Evolutionary conservation across 2,797 vertebrate species (phyloP).

Genomic region (Falco rusticolus): DNA sequence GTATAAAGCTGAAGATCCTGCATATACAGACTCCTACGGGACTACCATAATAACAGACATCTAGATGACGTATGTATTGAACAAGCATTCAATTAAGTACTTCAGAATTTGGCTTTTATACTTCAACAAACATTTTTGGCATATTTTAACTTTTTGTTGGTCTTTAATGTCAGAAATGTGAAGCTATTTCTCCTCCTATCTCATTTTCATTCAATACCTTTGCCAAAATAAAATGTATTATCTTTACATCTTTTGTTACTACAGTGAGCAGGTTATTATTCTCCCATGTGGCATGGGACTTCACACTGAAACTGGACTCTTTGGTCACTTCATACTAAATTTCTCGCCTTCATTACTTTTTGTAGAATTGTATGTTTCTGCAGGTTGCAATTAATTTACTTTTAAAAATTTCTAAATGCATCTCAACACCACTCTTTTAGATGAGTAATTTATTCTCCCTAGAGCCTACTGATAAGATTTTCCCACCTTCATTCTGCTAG

Average conservation of each 20-base stretch:
- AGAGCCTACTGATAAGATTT: not conserved
- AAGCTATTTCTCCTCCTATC: not conserved
- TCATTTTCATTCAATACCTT: not conserved
- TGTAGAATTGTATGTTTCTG: not conserved
- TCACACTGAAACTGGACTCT: not conserved
- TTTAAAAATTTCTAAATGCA: not conserved
- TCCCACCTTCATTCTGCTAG: not conserved
- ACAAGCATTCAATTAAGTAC: not conserved
- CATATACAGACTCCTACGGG: not conserved
- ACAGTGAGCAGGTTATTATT: not conserved
- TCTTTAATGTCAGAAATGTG: not conserved
- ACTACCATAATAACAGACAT: not conserved
- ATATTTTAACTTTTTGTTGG: not conserved
- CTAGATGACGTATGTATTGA: not conserved
- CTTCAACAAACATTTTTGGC: not conserved
- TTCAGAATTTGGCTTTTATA: not conserved
- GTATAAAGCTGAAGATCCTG: not conserved
- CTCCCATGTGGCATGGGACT: not conserved
- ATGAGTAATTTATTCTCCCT: not conserved
- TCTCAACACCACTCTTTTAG: rapidly evolving
- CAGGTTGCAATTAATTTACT: not conserved
- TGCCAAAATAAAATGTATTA: not conserved
- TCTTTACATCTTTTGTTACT: not conserved
- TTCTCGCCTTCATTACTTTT: not conserved
- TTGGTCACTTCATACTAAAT: not conserved